Evolutionary conservation across 1,140 invertebrate species (phyloP).

Genomic region (Hesperophylax magnus): DNA sequence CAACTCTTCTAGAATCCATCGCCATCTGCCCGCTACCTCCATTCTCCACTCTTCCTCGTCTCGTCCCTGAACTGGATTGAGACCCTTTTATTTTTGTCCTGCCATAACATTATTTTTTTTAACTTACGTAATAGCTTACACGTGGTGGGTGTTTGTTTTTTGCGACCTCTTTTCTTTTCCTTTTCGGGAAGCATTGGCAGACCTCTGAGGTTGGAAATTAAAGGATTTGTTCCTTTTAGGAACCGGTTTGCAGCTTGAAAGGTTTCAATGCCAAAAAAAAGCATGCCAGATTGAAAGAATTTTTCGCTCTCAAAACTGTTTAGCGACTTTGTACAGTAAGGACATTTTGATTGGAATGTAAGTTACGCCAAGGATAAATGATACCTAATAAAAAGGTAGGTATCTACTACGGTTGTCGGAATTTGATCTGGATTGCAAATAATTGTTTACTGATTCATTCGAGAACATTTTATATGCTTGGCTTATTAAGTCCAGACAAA

Average conservation of each 20-base stretch:
- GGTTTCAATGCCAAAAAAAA: not conserved
- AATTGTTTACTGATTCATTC: too few relatives aligned
- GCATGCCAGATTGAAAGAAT: too few relatives aligned
- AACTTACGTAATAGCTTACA: conserved; percentile 53
- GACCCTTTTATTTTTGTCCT: conserved; percentile 46
- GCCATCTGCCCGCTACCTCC: conserved; percentile 37
- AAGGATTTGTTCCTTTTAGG: conserved; percentile 4
- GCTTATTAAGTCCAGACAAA: too few relatives aligned
- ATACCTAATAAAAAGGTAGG: too few relatives aligned
- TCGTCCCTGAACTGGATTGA: conserved; percentile 38
- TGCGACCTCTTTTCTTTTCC: conserved; percentile 4
- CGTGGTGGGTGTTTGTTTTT: conserved; percentile 42
- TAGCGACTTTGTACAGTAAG: too few relatives aligned
- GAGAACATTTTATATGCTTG: too few relatives aligned
- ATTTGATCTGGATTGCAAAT: too few relatives aligned
- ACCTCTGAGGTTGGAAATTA: not conserved
- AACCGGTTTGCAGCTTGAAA: conserved; percentile 3
- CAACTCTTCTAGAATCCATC: too few relatives aligned
- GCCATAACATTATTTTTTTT: conserved; percentile 46
- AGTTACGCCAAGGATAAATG: too few relatives aligned
- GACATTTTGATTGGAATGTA: too few relatives aligned
- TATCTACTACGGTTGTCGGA: too few relatives aligned
- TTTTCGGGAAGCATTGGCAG: not conserved
- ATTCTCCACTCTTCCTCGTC: not conserved
- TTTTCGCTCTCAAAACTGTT: too few relatives aligned